phyloP scores from a whole-genome alignment of 2,888 invertebrate genomes.

The Orchestes rusci region DNA sequence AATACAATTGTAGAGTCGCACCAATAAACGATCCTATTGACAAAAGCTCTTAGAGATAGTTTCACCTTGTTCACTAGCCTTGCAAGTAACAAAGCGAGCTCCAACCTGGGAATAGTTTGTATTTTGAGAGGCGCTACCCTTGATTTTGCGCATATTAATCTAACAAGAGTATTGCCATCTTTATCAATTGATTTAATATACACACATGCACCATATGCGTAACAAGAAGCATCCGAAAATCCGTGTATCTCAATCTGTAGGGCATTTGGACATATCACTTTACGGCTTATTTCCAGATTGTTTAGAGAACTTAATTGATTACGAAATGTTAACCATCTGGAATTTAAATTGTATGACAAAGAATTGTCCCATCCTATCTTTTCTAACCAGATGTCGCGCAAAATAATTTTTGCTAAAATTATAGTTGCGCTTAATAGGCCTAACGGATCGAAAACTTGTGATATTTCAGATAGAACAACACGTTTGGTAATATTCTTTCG shows the following conservation, averaged over 20 bases:
- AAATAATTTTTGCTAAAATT: conserved; percentile 23
- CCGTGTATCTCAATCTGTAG: conserved; percentile 15
- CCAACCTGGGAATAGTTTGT: conserved; percentile 16
- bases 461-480: conserved; percentile 10
- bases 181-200: conserved; percentile 16
- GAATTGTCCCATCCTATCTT: conserved; percentile 19
- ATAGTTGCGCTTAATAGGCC: conserved; percentile 23
- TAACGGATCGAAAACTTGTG: conserved; percentile 18
- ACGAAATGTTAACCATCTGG: too few relatives aligned
- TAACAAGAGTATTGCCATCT: too few relatives aligned
- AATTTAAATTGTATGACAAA: conserved; percentile 7
- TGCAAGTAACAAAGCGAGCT: too few relatives aligned
- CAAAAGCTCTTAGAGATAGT: too few relatives aligned
- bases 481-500: too few relatives aligned
- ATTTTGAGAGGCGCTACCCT: conserved; percentile 22
- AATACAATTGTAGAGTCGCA: too few relatives aligned
- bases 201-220: too few relatives aligned
- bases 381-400: conserved; percentile 22
- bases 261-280: too few relatives aligned
- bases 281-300: too few relatives aligned
- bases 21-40: too few relatives aligned
- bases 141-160: conserved; percentile 21
- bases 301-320: too few relatives aligned
- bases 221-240: conserved; percentile 6
- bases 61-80: too few relatives aligned